Percentiles rank a stretch among this genome's conserved stretches.
Evolutionary conservation across 2,797 vertebrate genomes (phyloP).

Genomic region (Lateolabrax maculatus): DNA sequence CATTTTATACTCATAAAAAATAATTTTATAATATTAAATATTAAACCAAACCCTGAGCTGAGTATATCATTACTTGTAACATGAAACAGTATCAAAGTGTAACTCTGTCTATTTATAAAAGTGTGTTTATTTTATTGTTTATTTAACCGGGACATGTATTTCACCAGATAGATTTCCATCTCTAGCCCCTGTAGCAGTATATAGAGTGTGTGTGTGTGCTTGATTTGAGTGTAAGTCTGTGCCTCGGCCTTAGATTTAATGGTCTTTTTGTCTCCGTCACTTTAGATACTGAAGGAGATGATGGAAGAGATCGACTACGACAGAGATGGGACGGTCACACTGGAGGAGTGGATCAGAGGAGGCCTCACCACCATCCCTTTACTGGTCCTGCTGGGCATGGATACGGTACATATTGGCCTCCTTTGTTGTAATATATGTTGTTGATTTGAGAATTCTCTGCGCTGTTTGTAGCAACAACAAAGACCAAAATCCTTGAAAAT

Average conservation of each 20-base stretch:
- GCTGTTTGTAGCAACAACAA: not conserved
- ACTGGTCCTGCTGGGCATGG: slow-evolving; percentile 95
- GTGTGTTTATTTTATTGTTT: no score
- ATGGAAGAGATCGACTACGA: slow-evolving; percentile 95
- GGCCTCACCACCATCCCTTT: slow-evolving; percentile 96
- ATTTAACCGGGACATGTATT: not conserved
- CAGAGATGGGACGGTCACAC: slow-evolving; percentile 91
- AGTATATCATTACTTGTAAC: not conserved
- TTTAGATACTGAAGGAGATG: slow-evolving; percentile 94
- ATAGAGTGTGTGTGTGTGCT: no score
- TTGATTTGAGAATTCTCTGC: not conserved
- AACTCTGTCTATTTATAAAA: no score
- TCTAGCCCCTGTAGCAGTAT: not conserved
- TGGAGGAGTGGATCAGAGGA: slow-evolving; percentile 96
- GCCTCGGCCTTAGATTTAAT: slow-evolving; percentile 6
- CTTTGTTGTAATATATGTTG: not conserved
- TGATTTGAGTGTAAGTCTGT: no score
- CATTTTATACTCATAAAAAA: not conserved
- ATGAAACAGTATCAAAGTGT: not conserved
- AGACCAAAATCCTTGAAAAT: no score
- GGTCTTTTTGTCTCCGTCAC: slow-evolving; percentile 12
- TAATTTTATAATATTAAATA: no score
- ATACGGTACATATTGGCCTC: slow-evolving; percentile 83
- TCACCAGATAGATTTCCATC: no score
- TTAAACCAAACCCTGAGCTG: not conserved